phyloP scores from a whole-genome alignment of 2,113 vertebrate species.

The Ophiodon elongatus region DNA sequence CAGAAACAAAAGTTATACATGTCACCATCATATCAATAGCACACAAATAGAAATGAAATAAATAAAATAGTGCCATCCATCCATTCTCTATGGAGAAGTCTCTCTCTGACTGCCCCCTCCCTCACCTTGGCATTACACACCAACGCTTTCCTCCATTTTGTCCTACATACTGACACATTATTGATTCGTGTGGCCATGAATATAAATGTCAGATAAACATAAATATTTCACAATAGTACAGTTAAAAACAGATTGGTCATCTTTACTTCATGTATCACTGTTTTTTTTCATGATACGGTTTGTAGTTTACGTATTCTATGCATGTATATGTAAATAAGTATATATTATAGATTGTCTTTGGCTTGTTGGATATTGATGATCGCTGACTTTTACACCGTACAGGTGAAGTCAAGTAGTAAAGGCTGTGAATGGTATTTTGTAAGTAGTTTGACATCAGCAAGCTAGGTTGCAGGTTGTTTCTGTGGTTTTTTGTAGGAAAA shows the following conservation, averaged over 20 bases:
- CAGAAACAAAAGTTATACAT: no score
- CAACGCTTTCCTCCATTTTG: no score
- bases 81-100: no score
- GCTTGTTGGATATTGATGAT: neutral
- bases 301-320: neutral
- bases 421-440: neutral
- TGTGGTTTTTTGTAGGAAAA: neutral
- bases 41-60: no score
- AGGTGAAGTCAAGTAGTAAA: neutral
- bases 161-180: no score
- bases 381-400: neutral
- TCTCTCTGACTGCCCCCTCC: no score
- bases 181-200: no score
- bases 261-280: neutral
- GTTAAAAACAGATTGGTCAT: no score
- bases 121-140: no score
- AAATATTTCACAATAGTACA: neutral
- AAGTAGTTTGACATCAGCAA: slow-evolving; percentile 6
- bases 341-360: neutral
- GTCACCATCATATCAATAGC: no score
- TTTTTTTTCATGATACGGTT: neutral
- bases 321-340: neutral
- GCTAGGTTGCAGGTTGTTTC: neutral
- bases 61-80: no score
- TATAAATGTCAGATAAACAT: neutral